Conservation (phyloP, 1,140 invertebrate species). For the Antheraea pernyi region DNA sequence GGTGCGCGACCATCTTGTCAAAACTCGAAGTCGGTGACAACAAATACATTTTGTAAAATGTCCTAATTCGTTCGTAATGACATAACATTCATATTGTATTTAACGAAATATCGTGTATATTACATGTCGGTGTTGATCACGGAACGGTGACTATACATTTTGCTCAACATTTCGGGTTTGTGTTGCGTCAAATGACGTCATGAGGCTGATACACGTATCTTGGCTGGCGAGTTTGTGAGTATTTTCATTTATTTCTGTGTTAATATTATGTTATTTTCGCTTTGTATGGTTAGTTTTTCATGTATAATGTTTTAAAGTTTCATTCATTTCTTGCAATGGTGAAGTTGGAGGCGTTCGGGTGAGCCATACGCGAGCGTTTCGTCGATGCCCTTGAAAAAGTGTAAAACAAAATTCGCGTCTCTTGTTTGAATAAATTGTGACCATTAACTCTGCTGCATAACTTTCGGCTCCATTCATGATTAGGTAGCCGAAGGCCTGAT, state of each 20-base stretch:
- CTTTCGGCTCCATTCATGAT: constrained; percentile 49
- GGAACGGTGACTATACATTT: constrained; percentile 68
- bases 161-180: constrained; percentile 76
- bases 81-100: constrained; percentile 63
- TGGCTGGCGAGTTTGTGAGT: constrained; percentile 75
- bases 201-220: constrained; percentile 79
- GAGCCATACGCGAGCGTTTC: constrained; percentile 50
- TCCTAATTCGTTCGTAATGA: constrained; percentile 72
- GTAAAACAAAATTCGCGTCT: constrained; percentile 68
- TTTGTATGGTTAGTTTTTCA: constrained; percentile 43
- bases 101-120: constrained; percentile 67
- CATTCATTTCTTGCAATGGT: constrained; percentile 64
- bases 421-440: constrained; percentile 31
- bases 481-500: constrained; percentile 27
- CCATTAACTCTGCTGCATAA: constrained; percentile 44
- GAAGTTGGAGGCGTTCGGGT: constrained; percentile 33
- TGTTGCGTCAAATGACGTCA: constrained; percentile 79
- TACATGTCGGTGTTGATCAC: constrained; percentile 66
- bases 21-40: constrained; percentile 77
- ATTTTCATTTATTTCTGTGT: constrained; percentile 75
- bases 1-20: constrained; percentile 80
- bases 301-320: constrained; percentile 44
- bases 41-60: constrained; percentile 79
- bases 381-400: constrained; percentile 76
- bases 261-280: constrained; percentile 52